phyloP scores from a whole-genome alignment of 2,113 vertebrate species.

The Phalacrocorax pelagicus region DNA sequence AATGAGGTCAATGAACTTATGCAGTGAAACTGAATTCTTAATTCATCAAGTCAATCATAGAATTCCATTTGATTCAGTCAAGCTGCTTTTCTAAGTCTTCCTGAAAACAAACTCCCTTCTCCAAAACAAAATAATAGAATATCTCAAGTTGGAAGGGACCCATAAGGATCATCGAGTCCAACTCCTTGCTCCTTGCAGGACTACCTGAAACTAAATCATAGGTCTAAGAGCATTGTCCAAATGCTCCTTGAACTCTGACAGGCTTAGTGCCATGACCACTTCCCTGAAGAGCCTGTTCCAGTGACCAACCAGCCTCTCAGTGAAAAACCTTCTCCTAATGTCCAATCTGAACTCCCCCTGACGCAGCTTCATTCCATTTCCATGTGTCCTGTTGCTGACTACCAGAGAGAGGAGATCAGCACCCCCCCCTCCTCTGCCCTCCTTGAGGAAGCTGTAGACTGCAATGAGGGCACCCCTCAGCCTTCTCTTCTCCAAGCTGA shows the following conservation, averaged over 20 bases:
- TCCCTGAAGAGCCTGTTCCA: not conserved
- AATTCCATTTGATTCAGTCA: not conserved
- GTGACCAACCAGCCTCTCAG: accelerated
- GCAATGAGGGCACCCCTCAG: not conserved
- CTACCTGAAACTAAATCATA: not conserved
- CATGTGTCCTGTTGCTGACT: not conserved
- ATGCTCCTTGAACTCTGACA: not conserved
- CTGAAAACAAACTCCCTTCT: not conserved
- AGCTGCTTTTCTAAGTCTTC: not conserved
- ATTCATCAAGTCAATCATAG: not conserved
- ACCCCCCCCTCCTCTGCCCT: not conserved
- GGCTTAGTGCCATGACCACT: not conserved
- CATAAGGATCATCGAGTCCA: not conserved
- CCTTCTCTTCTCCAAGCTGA: not conserved
- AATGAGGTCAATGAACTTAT: not conserved
- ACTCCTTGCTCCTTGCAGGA: not conserved
- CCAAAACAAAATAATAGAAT: not conserved
- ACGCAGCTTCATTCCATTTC: not conserved
- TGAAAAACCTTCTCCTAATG: not conserved
- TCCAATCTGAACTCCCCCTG: not conserved
- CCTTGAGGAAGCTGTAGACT: not conserved
- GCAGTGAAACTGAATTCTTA: not conserved
- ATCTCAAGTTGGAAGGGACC: not conserved
- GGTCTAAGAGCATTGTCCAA: not conserved
- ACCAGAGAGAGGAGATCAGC: not conserved